Conservation (phyloP, 35 echinoderm and acorn worm species). For the Lytechinus pictus region DNA sequence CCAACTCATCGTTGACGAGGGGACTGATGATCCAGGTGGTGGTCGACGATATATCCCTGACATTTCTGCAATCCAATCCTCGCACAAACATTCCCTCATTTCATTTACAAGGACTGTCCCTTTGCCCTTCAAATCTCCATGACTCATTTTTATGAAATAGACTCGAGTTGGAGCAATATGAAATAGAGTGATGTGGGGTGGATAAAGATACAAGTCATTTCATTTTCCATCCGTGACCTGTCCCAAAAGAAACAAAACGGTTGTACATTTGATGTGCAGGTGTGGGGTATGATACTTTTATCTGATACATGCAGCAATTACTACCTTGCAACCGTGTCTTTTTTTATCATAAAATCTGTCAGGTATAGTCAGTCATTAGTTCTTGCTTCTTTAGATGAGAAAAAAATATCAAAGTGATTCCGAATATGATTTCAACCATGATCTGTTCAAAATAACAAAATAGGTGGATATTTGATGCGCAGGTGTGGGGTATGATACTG, state of each 20-base stretch:
- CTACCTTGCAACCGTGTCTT: background rate
- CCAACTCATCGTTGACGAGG: background rate
- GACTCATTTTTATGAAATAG: background rate
- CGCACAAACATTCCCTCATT: background rate
- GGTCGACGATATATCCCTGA: background rate
- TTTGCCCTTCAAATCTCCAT: background rate
- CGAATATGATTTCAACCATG: too few relatives aligned
- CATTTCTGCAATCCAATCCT: background rate
- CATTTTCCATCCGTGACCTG: background rate
- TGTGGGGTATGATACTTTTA: background rate
- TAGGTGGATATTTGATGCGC: too few relatives aligned
- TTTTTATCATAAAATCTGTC: background rate
- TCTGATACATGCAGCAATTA: background rate
- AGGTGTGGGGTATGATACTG: too few relatives aligned
- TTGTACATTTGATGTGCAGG: background rate
- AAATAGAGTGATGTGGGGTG: background rate
- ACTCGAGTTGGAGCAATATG: background rate
- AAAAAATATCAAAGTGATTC: background rate
- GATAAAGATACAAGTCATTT: background rate
- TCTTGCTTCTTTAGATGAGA: background rate
- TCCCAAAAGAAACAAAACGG: background rate
- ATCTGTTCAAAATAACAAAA: too few relatives aligned
- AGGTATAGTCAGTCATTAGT: background rate
- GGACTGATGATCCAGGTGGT: background rate
- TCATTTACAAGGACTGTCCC: background rate